These are phyloP conservation scores for Xylocampa areola DNA, from an alignment of 2,888 invertebrate genomes.

Conservation along the genomic window DNA sequence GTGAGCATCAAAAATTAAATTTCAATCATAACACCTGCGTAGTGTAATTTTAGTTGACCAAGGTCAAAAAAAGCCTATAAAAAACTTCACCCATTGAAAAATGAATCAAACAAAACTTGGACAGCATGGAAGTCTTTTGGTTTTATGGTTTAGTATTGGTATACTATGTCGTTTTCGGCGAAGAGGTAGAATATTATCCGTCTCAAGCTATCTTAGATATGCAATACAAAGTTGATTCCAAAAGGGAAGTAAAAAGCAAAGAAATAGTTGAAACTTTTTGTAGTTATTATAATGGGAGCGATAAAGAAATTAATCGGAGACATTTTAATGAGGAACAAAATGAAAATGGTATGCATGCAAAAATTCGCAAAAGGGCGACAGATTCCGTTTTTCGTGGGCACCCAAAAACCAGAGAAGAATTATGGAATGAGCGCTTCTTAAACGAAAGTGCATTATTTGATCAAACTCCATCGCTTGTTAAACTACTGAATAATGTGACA, in stretches of 20 bases:
- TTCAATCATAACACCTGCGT: slow-evolving; percentile 87
- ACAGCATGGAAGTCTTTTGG: slow-evolving; percentile 42
- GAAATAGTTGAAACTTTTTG: background rate
- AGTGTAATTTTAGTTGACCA: slow-evolving; percentile 71
- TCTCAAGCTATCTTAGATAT: slow-evolving; percentile 63
- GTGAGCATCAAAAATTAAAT: slow-evolving; percentile 82
- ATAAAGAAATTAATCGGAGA: slow-evolving; percentile 16
- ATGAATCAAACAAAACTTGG: slow-evolving; percentile 19
- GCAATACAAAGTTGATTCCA: slow-evolving; percentile 23
- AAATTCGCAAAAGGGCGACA: slow-evolving; percentile 71
- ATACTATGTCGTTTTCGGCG: slow-evolving; percentile 42
- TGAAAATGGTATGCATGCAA: slow-evolving; percentile 17
- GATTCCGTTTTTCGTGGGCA: slow-evolving; percentile 89
- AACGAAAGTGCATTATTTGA: slow-evolving; percentile 77
- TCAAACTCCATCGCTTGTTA: slow-evolving; percentile 90
- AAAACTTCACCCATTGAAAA: slow-evolving; percentile 55
- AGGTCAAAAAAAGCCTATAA: slow-evolving; percentile 74
- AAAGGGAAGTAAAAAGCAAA: slow-evolving; percentile 42
- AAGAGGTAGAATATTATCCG: slow-evolving; percentile 77
- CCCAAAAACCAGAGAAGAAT: slow-evolving; percentile 89
- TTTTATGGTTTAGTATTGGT: slow-evolving; percentile 23
- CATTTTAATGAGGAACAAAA: slow-evolving; percentile 32
- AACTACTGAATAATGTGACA: slow-evolving; percentile 90
- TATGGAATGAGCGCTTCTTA: slow-evolving; percentile 87
- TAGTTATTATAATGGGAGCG: slow-evolving; percentile 7